A percentile compares a stretch with the other conserved stretches of the same genome.
These are phyloP conservation scores for Brienomyrus longianalis DNA, from an alignment of 2,113 vertebrate genomes.

Conservation along the genomic window DNA sequence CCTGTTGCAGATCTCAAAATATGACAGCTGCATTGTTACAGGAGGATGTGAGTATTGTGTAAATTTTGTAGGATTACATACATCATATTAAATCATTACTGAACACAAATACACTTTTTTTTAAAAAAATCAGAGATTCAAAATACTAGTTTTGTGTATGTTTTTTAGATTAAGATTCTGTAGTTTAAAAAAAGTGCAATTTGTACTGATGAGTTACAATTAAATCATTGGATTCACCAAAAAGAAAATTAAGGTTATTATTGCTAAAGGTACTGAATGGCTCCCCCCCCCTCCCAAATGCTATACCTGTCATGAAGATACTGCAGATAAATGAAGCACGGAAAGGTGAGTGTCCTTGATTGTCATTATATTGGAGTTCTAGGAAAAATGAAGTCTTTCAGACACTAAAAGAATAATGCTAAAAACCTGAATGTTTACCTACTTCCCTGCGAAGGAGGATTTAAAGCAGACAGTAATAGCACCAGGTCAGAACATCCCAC, in stretches of 20 bases:
- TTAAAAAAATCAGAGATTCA: background rate
- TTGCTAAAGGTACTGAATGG: background rate
- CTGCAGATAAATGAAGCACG: background rate
- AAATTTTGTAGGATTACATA: background rate
- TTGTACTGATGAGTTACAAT: background rate
- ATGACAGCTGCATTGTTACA: background rate
- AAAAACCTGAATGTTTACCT: background rate
- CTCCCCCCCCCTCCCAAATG: background rate
- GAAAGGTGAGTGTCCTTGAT: background rate
- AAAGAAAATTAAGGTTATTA: background rate
- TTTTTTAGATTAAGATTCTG: background rate
- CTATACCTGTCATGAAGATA: background rate
- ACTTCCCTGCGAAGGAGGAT: background rate
- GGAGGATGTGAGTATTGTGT: background rate
- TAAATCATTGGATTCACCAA: background rate
- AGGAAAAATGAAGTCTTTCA: background rate
- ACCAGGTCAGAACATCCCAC: background rate
- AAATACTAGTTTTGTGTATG: background rate
- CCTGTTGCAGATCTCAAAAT: background rate
- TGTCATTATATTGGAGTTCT: background rate
- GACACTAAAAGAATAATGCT: background rate
- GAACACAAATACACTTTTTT: background rate
- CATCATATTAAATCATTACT: background rate
- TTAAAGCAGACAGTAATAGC: background rate
- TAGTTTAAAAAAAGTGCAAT: background rate